These are phyloP conservation scores for Eriosoma lanigerum DNA, from an alignment of 1,140 invertebrate genomes.

Conservation along the genomic window DNA sequence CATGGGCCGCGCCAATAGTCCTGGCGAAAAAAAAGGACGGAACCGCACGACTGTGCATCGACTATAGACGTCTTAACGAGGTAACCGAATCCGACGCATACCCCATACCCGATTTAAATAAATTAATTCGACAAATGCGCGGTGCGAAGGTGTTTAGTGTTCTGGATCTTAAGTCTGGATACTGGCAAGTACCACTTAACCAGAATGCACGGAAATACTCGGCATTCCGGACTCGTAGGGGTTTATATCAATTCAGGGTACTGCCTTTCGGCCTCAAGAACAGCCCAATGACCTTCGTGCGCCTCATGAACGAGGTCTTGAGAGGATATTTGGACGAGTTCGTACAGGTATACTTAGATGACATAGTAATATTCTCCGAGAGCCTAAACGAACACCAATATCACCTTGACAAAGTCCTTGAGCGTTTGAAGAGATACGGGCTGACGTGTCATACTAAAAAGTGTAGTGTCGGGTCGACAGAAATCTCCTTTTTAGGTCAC, in stretches of 20 bases:
- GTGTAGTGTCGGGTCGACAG: no score
- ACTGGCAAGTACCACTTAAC: not conserved
- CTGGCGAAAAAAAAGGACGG: no score
- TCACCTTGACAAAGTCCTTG: slow-evolving; percentile 48
- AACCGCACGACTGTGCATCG: no score
- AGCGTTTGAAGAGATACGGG: slow-evolving; percentile 24
- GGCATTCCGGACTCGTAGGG: not conserved
- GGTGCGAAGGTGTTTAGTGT: not conserved
- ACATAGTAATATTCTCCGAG: slow-evolving; percentile 51
- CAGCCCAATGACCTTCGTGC: slow-evolving; percentile 58
- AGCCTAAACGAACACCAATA: slow-evolving; percentile 45
- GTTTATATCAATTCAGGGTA: slow-evolving; percentile 52
- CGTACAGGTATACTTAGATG: slow-evolving; percentile 54
- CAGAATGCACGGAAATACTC: not conserved
- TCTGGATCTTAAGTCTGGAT: not conserved
- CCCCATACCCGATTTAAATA: not conserved
- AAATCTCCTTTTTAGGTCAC: not conserved
- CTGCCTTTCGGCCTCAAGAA: slow-evolving; percentile 59
- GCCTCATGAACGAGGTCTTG: slow-evolving; percentile 58
- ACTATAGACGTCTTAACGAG: not conserved
- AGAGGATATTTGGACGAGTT: slow-evolving; percentile 52
- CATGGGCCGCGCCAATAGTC: no score
- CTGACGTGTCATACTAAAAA: not conserved
- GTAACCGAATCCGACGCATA: not conserved
- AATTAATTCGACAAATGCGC: not conserved